Conservation (phyloP, 2,888 invertebrate species). For the Andrena dorsata region DNA sequence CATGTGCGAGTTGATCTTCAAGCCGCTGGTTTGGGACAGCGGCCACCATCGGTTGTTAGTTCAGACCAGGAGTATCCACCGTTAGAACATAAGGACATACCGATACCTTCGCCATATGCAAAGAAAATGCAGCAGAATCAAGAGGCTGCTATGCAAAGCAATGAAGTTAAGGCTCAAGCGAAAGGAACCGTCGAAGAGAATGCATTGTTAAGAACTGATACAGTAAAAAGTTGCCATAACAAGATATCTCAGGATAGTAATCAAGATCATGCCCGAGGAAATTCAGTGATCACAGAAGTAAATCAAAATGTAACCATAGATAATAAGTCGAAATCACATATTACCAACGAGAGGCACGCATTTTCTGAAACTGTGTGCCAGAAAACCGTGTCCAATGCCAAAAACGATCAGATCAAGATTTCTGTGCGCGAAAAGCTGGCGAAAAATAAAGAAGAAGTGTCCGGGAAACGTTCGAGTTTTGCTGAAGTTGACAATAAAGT, state of each 20-base stretch:
- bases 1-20: constrained; percentile 88
- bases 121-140: constrained; percentile 73
- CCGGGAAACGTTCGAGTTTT: constrained; percentile 79
- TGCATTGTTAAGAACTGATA: constrained; percentile 38
- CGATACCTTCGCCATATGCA: constrained; percentile 78
- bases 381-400: constrained; percentile 80
- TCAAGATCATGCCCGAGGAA: constrained; percentile 52
- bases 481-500: constrained; percentile 74
- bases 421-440: constrained; percentile 78
- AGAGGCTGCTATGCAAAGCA: constrained; percentile 56
- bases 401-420: constrained; percentile 81
- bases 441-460: constrained; percentile 78
- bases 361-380: constrained; percentile 67
- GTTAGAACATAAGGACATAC: constrained; percentile 79
- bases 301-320: constrained; percentile 68
- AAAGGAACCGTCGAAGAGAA: constrained; percentile 51
- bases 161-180: constrained; percentile 56
- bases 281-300: constrained; percentile 58
- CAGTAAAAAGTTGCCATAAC: constrained; percentile 54
- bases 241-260: constrained; percentile 72
- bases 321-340: constrained; percentile 67
- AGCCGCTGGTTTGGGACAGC: constrained; percentile 88
- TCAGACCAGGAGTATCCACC: constrained; percentile 81
- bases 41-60: constrained; percentile 89
- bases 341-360: constrained; percentile 68